Conservation (phyloP, 2,888 invertebrate genomes). For the Eilema sororculum region DNA sequence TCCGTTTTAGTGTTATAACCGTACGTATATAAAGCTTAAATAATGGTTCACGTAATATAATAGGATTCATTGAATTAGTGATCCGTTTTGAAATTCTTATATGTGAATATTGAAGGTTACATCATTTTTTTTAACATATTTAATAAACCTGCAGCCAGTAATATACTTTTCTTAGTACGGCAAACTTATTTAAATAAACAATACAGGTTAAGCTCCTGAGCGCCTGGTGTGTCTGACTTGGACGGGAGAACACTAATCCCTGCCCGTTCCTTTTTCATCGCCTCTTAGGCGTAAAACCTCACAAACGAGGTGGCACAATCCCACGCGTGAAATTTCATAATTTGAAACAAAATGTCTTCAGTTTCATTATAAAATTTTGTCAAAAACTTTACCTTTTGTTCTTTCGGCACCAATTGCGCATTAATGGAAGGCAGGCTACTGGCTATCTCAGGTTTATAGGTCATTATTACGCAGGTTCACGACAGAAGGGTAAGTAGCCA, state of each 20-base stretch:
- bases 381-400: neutral
- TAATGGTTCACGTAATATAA: too few relatives aligned
- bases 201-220: neutral
- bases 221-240: neutral
- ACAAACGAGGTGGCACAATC: neutral
- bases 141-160: too few relatives aligned
- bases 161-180: neutral
- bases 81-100: too few relatives aligned
- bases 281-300: neutral
- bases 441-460: too few relatives aligned
- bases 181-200: neutral
- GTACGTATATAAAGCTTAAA: too few relatives aligned
- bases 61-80: too few relatives aligned
- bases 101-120: too few relatives aligned
- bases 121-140: too few relatives aligned
- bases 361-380: neutral
- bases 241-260: neutral
- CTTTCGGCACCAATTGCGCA: neutral
- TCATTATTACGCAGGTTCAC: too few relatives aligned
- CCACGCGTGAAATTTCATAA: neutral
- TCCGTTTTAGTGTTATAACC: too few relatives aligned
- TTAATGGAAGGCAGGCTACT: neutral
- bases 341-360: neutral
- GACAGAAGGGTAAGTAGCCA: too few relatives aligned
- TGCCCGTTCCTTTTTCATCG: neutral